Evolutionary conservation across 1,140 invertebrate genomes (phyloP).

Genomic region (Leptinotarsa texana): DNA sequence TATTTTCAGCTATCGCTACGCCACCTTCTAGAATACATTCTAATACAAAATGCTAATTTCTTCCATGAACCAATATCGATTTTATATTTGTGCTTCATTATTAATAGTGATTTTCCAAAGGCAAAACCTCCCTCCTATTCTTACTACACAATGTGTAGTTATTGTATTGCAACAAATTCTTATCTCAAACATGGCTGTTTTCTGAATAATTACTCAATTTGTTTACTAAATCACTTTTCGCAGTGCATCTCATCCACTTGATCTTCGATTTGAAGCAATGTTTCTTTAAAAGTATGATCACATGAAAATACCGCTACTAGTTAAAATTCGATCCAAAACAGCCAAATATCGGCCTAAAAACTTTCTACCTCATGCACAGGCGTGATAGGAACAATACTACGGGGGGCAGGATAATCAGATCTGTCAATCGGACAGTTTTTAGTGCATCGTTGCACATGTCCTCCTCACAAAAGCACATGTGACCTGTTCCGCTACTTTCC

Average conservation of each 20-base stretch:
- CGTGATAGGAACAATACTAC: slow-evolving; percentile 45
- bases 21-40: too few relatives aligned
- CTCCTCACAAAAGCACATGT: slow-evolving; percentile 98
- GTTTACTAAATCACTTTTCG: background rate
- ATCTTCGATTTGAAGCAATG: slow-evolving; percentile 15
- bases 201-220: too few relatives aligned
- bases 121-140: too few relatives aligned
- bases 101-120: too few relatives aligned
- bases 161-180: too few relatives aligned
- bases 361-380: slow-evolving; percentile 50
- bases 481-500: slow-evolving; percentile 93
- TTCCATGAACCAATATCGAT: too few relatives aligned
- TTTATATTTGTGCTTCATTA: too few relatives aligned
- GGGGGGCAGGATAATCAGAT: slow-evolving; percentile 27
- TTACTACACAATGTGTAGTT: too few relatives aligned
- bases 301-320: background rate
- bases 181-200: too few relatives aligned
- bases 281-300: background rate
- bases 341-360: slow-evolving; percentile 16
- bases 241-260: background rate
- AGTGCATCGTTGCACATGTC: slow-evolving; percentile 83
- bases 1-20: too few relatives aligned
- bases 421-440: slow-evolving; percentile 25
- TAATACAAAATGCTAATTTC: too few relatives aligned
- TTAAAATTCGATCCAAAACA: background rate